Base-by-base conservation (phyloP, 2,113 vertebrate species). In the Neoarius graeffei region DNA sequence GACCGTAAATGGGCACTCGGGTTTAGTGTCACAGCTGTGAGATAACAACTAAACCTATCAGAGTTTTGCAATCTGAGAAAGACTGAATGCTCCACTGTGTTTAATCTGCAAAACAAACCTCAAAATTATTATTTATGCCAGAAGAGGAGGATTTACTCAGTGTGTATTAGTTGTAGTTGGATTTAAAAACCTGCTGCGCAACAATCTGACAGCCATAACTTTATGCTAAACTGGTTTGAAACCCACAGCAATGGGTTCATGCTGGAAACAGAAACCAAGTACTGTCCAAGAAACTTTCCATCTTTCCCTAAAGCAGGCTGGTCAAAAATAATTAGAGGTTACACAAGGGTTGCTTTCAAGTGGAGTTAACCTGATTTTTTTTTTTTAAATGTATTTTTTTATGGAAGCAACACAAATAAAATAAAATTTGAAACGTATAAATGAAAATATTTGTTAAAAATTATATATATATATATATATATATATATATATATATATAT, bases 271-370 rank as follows among this genome's bases (percentile, higher is more conserved):
- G 50, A 86, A 81, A 80, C 76, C 17, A 80, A 54, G 25, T 30
- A 66, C 25, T 19, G 71, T 20, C 25, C 69, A 85, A 74, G n/a
- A 56, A 67, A 77, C 71, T 87, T 91, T 91, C 86, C 80, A 91
- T 89, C 84, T 83, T 57, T 56, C 14, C 42, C 71, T 76, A 88
- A 87, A 90, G 91, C 84, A 76, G 27, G 20, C 60, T 71, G 59
- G 88, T 91, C 91, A 87, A 93, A 93, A 90, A 91, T 92, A 93
- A 94, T 93, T 85, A 89, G 80, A 90, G 92, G 89, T 93, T 91
- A 71, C 64, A 88, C 85, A 93, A 35, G 83, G 91, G 92, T 88
- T 59, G 27, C 84, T 83, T 88, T 73, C 86, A 88, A 88, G 30
- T 62, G 8, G 5, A 81, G 79, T 59, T n/a, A n/a, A 25, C 50